Evolutionary conservation across 2,113 vertebrate species (phyloP).

Genomic region (Syrmaticus mikado): DNA sequence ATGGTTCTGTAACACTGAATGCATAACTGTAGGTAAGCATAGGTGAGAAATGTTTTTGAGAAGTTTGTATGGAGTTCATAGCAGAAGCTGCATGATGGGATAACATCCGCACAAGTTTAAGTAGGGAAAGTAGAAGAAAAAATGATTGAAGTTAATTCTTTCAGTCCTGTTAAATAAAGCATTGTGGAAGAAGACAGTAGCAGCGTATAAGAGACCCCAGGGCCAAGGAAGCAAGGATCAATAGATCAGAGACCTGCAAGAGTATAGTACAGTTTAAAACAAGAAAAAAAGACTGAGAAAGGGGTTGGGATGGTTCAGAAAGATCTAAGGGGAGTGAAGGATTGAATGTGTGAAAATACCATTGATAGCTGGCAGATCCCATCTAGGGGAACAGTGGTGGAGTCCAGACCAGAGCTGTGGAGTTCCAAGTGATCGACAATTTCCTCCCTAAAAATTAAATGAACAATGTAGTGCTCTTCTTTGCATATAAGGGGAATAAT

Average conservation of each 20-base stretch:
- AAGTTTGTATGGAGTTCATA: neutral
- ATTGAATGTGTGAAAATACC: neutral
- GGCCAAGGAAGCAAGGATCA: neutral
- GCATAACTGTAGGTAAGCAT: neutral
- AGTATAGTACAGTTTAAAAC: neutral
- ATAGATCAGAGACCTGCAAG: neutral
- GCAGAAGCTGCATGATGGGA: neutral
- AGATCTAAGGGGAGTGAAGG: neutral
- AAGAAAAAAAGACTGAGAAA: neutral
- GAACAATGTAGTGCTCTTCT: neutral
- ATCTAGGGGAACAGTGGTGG: neutral
- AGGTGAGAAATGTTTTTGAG: neutral
- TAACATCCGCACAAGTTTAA: neutral
- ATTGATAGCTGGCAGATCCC: neutral
- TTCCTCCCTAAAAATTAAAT: neutral
- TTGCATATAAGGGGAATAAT: neutral
- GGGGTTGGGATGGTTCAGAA: neutral
- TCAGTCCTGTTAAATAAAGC: neutral
- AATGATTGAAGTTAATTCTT: neutral
- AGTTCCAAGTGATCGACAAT: neutral
- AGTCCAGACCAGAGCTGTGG: neutral
- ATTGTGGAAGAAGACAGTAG: neutral
- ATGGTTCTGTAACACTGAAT: neutral
- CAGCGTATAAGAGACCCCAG: neutral
- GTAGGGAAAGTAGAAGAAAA: neutral